phyloP scores from a whole-genome alignment of 2,113 vertebrate genomes.

The Neolamprologus sp. region DNA sequence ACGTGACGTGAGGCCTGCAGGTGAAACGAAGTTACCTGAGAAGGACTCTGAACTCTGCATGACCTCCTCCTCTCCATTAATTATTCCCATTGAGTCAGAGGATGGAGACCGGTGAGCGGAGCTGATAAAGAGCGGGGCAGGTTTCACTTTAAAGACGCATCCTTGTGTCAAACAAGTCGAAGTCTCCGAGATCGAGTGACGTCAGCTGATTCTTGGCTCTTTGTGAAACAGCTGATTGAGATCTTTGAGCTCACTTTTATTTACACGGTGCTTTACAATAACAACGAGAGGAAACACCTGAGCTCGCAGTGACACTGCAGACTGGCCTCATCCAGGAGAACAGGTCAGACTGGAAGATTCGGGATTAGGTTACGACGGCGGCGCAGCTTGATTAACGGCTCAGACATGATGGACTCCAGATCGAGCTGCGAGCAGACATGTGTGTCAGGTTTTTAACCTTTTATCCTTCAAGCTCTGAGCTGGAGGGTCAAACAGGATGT shows the following conservation, averaged over 20 bases:
- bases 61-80: slow-evolving; percentile 62
- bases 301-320: not conserved
- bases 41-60: slow-evolving; percentile 86
- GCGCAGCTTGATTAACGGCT: not conserved
- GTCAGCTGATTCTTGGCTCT: not conserved
- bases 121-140: not conserved
- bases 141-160: not conserved
- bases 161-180: not conserved
- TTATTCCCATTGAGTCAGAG: not conserved
- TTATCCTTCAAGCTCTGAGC: not conserved
- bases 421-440: rapidly evolving
- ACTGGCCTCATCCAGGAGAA: not conserved
- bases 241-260: not conserved
- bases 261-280: not conserved
- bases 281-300: not conserved
- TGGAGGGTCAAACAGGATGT: not conserved
- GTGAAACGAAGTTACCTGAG: slow-evolving; percentile 87
- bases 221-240: not conserved
- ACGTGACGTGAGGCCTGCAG: slow-evolving; percentile 62
- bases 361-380: not conserved
- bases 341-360: rapidly evolving
- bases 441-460: not conserved
- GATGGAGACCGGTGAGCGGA: not conserved
- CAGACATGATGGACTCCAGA: not conserved
- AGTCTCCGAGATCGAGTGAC: not conserved